Base-by-base conservation (phyloP, 2,888 invertebrate genomes). In the Dione vanillae region DNA sequence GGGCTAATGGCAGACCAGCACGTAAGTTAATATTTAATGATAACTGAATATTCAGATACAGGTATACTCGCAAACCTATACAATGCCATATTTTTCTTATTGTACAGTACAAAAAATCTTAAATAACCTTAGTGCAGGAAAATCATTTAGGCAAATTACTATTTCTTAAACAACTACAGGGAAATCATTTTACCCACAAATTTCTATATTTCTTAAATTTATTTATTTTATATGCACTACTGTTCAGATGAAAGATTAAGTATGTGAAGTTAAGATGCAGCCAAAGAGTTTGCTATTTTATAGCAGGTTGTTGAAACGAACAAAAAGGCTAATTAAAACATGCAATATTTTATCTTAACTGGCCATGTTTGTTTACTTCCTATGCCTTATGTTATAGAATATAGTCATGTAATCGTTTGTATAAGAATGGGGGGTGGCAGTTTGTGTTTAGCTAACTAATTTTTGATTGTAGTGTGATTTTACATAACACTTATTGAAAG, bases 1-100 rank as follows among this genome's bases (percentile, higher is more conserved):
- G 98, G 98, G 95, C 95, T 79, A 96, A 97, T 86, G 99, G 99
- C 85, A 98, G 95, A 89, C 95, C 97, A 84, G 94, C 95, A 77
- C 96, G 97, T 97, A 95, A 95, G 97, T 90, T 77, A 35, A 20
- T 54, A 16, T 35, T 35, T 12, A 14, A 64, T 45, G 20, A 16
- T 20, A 59, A 14, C 8, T 40, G 45, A 37, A 20, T 20, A 59
- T 45, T 54, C 54, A 47, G n/a, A 65, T 47, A 14, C 37, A 56
- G 37, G 27, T 27, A 27, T 20, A 49, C 3, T 49, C 16, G 16
- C 11, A 10, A 49, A 20, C 6, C 10, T 20, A 12, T 49, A 11
- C 8, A 27, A 8, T 3, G 11, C 12, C 0, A 7, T 66, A 65
- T 20, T 70, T 52, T 41, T 45, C 16, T 51, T 14, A 2, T 47